Evolutionary conservation across 2,888 invertebrate genomes (phyloP), one percentile per base, ranked within the genome.

Genomic region (Cetonia aurata): DNA sequence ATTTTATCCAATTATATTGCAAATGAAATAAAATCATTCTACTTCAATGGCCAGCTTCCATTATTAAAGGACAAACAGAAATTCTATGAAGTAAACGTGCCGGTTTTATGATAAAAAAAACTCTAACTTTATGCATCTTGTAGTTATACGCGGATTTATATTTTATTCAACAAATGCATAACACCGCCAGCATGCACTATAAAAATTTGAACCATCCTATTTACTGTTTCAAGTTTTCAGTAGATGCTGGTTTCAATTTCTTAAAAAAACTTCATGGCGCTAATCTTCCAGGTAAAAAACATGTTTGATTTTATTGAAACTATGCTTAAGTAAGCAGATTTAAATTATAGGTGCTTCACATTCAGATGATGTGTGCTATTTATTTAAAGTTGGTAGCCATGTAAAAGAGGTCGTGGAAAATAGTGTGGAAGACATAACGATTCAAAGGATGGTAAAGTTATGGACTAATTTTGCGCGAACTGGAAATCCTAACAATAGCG

Each of bases 101-200:
- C 4, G 12, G 6, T 19, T 15, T 41, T n/a, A 6, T 13, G 13
- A 41, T 57, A 12, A 41, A 25, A 1, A 17, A 13, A 42, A 12
- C 1, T 41, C 0, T 6, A 4, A 41, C 4, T 6, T 56, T 25
- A 25, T 25, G 9, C 19, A 31, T 15, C 37, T 82, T 81, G 52
- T 74, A 83, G 83, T 62, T 83, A 15, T 78, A 80, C 69, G 76
- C 80, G 4, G 84, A 84, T 67, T 76, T 76, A 9, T 77, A 79
- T 41, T 84, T 84, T 65, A 72, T 78, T 37, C 60, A 76, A 37
- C 77, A 77, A 31, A 75, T 81, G 8, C 71, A 77, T 6, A 75
- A 74, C 3, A 70, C 79, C 10, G 75, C 79, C 1, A 75, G 71
- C 69, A 67, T 74, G 9, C 81, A 80, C 55, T 50, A 75, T 8